Evolutionary conservation across 2,888 invertebrate species (phyloP).

Genomic region (Eilema caniola): DNA sequence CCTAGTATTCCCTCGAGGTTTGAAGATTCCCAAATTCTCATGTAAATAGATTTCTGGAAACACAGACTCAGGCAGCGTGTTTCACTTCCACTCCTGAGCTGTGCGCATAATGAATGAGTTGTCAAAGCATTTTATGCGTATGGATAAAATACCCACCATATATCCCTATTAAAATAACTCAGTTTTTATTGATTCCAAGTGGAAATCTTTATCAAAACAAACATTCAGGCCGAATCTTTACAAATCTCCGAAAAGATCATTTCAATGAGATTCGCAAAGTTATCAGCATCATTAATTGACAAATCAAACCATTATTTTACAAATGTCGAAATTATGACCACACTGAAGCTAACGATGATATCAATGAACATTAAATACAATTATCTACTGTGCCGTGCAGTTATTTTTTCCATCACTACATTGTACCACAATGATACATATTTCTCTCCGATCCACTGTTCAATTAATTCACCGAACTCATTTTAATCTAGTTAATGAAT

Average conservation of each 20-base stretch:
- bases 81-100: too few species aligned
- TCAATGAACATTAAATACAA: not conserved
- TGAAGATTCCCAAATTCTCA: too few species aligned
- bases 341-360: too few species aligned
- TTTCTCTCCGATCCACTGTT: not conserved
- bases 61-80: too few species aligned
- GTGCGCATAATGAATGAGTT: too few species aligned
- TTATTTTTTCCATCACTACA: not conserved
- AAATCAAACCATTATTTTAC: not conserved
- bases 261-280: not conserved
- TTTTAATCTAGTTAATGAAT: conserved; percentile 45
- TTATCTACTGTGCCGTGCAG: not conserved
- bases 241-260: not conserved
- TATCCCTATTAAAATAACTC: not conserved
- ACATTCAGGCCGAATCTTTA: not conserved
- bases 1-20: too few species aligned
- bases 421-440: not conserved
- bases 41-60: too few species aligned
- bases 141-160: too few species aligned
- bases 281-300: not conserved
- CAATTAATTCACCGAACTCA: conserved; percentile 24
- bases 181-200: not conserved
- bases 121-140: too few species aligned
- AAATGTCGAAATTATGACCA: too few species aligned
- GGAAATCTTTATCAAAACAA: not conserved